Conservation (phyloP, 2,888 invertebrate genomes). For the Acanthosoma haemorrhoidale region DNA sequence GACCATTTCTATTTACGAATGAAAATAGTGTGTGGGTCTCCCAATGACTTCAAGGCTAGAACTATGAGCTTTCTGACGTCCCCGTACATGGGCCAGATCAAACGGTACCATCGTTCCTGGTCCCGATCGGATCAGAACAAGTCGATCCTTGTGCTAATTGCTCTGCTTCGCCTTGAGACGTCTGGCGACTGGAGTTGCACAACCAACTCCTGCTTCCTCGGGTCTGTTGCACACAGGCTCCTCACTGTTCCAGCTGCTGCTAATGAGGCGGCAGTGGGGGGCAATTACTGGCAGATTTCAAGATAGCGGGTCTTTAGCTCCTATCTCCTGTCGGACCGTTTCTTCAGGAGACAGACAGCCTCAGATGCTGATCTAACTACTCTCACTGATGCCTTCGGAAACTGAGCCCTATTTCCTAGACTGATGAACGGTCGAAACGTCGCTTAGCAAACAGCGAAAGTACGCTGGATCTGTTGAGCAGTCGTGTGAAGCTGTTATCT, state of each 20-base stretch:
- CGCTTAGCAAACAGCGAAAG: conserved; percentile 1
- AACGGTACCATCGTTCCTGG: too few relatives aligned
- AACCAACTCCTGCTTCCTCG: background rate
- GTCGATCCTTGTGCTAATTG: background rate
- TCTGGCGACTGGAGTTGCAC: background rate
- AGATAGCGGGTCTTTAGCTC: background rate
- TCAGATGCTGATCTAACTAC: background rate
- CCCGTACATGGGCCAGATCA: too few relatives aligned
- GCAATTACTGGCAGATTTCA: background rate
- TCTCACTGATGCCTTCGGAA: background rate
- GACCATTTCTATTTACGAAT: too few relatives aligned
- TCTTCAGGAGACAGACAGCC: background rate
- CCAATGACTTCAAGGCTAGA: too few relatives aligned
- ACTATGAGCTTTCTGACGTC: too few relatives aligned
- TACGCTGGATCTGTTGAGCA: too few relatives aligned
- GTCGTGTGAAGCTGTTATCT: too few relatives aligned
- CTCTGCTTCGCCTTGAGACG: conserved; percentile 6
- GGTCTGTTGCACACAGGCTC: background rate
- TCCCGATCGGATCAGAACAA: background rate
- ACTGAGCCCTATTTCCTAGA: background rate
- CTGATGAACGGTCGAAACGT: background rate
- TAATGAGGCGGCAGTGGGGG: conserved; percentile 3
- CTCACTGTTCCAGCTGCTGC: background rate
- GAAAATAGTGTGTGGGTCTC: too few relatives aligned
- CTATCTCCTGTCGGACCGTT: background rate